These are phyloP conservation scores for Falco biarmicus DNA, from an alignment of 2,797 vertebrate genomes.

Conservation along the genomic window DNA sequence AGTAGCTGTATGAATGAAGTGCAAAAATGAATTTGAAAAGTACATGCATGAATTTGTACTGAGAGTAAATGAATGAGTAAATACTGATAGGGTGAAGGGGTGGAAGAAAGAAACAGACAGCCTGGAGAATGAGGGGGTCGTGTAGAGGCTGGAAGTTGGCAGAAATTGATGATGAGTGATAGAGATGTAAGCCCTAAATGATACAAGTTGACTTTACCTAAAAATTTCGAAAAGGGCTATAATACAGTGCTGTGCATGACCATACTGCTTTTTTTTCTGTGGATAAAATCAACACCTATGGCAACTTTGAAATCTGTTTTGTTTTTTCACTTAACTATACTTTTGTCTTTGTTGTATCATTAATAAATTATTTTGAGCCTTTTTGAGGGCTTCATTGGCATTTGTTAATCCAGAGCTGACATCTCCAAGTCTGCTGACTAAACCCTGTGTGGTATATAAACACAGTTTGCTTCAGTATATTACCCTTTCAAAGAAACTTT, in stretches of 20 bases:
- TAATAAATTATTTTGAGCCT: neutral
- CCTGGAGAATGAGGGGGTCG: neutral
- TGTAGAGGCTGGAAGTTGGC: neutral
- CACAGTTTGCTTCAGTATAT: neutral
- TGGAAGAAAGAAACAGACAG: neutral
- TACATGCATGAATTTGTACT: fast-evolving
- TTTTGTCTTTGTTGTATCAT: neutral
- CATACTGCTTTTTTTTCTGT: neutral
- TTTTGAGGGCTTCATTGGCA: neutral
- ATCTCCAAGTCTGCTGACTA: neutral
- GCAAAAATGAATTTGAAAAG: neutral
- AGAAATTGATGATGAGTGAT: neutral
- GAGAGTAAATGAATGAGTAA: neutral
- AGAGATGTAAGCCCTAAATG: neutral
- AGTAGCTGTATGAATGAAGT: neutral
- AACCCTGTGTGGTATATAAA: neutral
- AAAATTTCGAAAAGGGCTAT: neutral
- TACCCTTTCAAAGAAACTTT: neutral
- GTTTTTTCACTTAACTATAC: neutral
- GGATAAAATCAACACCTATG: neutral
- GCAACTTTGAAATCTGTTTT: neutral
- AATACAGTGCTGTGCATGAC: neutral
- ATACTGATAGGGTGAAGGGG: neutral
- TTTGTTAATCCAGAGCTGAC: neutral
- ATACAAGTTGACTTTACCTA: neutral